These are phyloP conservation scores for Perizoma flavofasciatum DNA, from an alignment of 2,888 invertebrate genomes.

Conservation along the genomic window DNA sequence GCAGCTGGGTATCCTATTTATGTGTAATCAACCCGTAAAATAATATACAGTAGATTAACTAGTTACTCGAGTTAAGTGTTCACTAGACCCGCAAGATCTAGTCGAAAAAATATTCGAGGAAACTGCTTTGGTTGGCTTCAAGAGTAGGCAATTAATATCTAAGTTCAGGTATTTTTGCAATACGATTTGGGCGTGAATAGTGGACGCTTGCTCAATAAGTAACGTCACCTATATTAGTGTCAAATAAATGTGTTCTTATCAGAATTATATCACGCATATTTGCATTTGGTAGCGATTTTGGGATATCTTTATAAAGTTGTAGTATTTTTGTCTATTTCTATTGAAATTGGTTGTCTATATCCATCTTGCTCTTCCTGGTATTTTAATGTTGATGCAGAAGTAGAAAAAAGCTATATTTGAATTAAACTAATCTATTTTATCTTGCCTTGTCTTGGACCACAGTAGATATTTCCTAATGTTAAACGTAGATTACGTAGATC, in stretches of 20 bases:
- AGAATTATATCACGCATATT: conserved; percentile 37
- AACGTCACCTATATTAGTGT: conserved; percentile 39
- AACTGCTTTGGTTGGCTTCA: too few species aligned
- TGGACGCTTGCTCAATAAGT: background rate
- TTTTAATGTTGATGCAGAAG: conserved; percentile 21
- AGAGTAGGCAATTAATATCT: too few species aligned
- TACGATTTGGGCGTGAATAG: background rate
- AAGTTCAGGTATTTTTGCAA: too few species aligned
- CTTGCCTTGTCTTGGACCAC: conserved; percentile 56
- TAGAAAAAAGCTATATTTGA: conserved; percentile 28
- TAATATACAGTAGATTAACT: conserved; percentile 13
- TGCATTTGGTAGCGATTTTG: conserved; percentile 44
- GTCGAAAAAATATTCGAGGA: background rate
- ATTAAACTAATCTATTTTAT: conserved; percentile 45
- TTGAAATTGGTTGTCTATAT: conserved; percentile 19
- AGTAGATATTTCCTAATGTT: conserved; percentile 27
- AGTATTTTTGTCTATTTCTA: conserved; percentile 40
- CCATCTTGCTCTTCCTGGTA: conserved; percentile 8
- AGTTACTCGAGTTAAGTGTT: conserved; percentile 1
- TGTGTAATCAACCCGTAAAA: conserved; percentile 9
- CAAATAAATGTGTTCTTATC: conserved; percentile 49
- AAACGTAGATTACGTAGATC: conserved; percentile 29
- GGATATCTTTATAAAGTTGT: conserved; percentile 36
- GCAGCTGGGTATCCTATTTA: conserved; percentile 10
- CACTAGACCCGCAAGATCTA: background rate